phyloP scores from a whole-genome alignment of 92 coral and sea anemone genomes.

The Phenganax stokvisi region DNA sequence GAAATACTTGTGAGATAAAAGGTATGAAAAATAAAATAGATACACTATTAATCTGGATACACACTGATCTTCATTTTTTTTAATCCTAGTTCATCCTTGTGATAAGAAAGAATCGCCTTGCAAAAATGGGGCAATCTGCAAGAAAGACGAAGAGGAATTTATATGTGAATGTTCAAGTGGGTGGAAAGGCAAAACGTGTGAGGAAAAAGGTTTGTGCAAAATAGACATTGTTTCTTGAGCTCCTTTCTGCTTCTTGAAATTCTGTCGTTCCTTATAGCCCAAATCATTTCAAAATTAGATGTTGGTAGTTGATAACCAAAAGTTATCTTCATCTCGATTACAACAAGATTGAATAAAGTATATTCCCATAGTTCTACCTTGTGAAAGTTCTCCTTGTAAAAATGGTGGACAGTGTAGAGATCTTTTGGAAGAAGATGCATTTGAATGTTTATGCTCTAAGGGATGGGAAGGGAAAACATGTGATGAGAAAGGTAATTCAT shows the following conservation, averaged over 20 bases:
- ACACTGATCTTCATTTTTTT: not conserved
- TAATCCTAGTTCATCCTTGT: conserved; percentile 1
- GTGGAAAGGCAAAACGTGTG: conserved; percentile 3
- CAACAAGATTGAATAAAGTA: not conserved
- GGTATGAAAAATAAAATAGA: not conserved
- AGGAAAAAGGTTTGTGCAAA: too few species aligned
- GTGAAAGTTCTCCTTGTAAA: not conserved
- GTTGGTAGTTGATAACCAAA: too few species aligned
- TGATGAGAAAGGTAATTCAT: not conserved
- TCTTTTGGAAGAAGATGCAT: not conserved
- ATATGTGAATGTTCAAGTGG: conserved; percentile 1
- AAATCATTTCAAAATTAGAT: too few species aligned
- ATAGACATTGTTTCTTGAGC: too few species aligned
- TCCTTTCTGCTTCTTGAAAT: too few species aligned
- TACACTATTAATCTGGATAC: too few species aligned
- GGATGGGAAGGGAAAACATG: conserved; percentile 17
- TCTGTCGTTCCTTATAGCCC: too few species aligned
- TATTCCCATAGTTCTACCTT: not conserved
- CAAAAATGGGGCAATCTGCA: conserved; percentile 3
- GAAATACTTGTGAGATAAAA: conserved; percentile 15
- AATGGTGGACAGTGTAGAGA: not conserved
- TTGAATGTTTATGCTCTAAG: not conserved
- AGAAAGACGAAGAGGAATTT: not conserved
- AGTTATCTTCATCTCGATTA: too few species aligned
- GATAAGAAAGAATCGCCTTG: conserved; percentile 11